These are phyloP conservation scores for Heliothis peltigera DNA, from an alignment of 2,888 invertebrate species.

Conservation along the genomic window DNA sequence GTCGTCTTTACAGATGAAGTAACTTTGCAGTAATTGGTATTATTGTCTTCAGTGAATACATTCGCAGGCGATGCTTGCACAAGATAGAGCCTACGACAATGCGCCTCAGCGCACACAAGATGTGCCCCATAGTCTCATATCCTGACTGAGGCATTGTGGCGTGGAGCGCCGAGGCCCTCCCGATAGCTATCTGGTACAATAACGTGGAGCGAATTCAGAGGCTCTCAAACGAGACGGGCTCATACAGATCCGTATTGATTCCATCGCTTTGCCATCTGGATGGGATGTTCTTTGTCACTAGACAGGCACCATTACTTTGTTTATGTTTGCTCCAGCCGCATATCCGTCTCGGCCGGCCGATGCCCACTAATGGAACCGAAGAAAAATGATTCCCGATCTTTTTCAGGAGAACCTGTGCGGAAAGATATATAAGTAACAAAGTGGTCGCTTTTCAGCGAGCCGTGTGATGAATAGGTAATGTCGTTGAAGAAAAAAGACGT, in stretches of 20 bases:
- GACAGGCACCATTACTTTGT: constrained; percentile 79
- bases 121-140: constrained; percentile 57
- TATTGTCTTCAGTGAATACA: constrained; percentile 46
- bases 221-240: constrained; percentile 42
- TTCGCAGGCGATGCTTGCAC: constrained; percentile 40
- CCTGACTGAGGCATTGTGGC: constrained; percentile 60
- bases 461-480: constrained; percentile 82
- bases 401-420: constrained; percentile 64
- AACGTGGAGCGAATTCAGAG: constrained; percentile 53
- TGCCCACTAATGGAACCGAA: constrained; percentile 78
- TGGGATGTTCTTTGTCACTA: constrained; percentile 81
- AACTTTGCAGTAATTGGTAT: constrained; percentile 59
- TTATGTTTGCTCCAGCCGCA: constrained; percentile 79
- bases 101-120: constrained; percentile 61
- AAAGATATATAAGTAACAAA: constrained; percentile 73
- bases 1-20: constrained; percentile 51
- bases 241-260: constrained; percentile 72
- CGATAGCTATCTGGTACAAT: constrained; percentile 63
- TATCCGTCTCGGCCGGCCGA: constrained; percentile 77
- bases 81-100: constrained; percentile 50
- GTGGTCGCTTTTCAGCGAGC: constrained; percentile 77
- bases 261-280: constrained; percentile 70
- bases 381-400: constrained; percentile 82
- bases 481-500: constrained; percentile 72
- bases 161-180: constrained; percentile 30